Evolutionary conservation across 2,888 invertebrate genomes (phyloP), one percentile per base, ranked within the genome.

Genomic region (Campopleginae sp.): DNA sequence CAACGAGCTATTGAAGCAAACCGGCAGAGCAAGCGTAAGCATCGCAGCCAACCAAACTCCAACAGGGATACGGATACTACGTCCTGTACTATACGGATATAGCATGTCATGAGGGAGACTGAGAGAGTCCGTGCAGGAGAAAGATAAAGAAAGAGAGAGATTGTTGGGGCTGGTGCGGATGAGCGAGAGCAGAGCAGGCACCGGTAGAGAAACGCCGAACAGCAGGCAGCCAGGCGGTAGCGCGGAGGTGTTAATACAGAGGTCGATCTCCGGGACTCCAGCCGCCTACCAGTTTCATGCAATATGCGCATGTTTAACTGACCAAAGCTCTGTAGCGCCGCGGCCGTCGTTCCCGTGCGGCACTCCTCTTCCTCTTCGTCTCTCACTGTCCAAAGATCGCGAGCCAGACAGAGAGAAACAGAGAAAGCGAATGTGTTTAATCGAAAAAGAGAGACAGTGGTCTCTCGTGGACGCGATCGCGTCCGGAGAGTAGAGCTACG

Each of bases 251-350:
- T 93, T 93, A 93, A 93, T 93, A 93, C 93, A 93, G 93, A 92
- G 92, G 92, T 93, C 92, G 92, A 90, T 91, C 92, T 92, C 91
- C 89, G 89, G 90, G 89, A 86, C 84, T 81, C 89, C 89, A 90
- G 89, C 90, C 90, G 89, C 91, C 91, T 91, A 92, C 92, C 92
- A 93, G 93, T 93, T 93, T 93, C 93, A 93, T 93, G 93, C 92
- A 93, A 93, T 93, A 93, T 93, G 93, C 93, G 93, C 93, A 93
- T 93, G 93, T 93, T 93, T 93, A 93, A 93, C 93, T 91, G 93
- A 92, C 92, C 92, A 91, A 91, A 91, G 91, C 92, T 90, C 90
- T 91, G 91, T 91, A 91, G 88, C 89, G 88, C 87, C 89, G 79
- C 81, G 89, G 87, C 87, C 87, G 80, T 85, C 82, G 88, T 88